Conservation (phyloP, 2,113 vertebrate species). For the Sigmodon hispidus region DNA sequence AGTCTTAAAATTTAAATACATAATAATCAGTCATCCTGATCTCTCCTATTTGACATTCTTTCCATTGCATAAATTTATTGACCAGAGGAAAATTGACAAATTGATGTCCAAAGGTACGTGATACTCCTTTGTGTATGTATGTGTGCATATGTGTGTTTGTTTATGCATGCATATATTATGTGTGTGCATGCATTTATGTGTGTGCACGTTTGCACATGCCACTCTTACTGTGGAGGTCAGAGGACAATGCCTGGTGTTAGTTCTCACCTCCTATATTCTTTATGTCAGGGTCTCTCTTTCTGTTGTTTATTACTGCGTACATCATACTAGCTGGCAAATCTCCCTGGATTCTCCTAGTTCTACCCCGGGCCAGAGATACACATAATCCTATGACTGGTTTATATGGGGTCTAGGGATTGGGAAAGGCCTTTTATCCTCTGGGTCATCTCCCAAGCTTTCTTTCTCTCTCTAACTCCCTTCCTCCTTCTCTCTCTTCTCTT, state of each 20-base stretch:
- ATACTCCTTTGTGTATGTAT: neutral
- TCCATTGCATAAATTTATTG: neutral
- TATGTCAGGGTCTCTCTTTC: neutral
- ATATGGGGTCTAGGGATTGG: neutral
- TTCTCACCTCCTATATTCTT: neutral
- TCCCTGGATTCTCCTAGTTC: neutral
- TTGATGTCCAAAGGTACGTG: neutral
- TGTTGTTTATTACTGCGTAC: neutral
- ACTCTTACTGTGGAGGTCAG: too few relatives aligned
- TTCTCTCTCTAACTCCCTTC: neutral
- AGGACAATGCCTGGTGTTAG: neutral
- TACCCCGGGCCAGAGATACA: neutral
- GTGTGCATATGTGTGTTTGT: neutral
- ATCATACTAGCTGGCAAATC: too few relatives aligned
- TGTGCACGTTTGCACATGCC: neutral
- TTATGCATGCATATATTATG: neutral
- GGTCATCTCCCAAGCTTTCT: neutral
- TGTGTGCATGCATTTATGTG: neutral
- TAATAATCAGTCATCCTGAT: neutral
- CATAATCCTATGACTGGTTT: neutral
- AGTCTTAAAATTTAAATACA: neutral
- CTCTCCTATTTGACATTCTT: neutral
- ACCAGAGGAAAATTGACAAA: conserved; percentile 11
- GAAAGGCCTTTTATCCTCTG: neutral
- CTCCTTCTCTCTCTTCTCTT: too few relatives aligned